Evolutionary conservation across 2,888 invertebrate genomes (phyloP).

Genomic region (Colletes collaris): DNA sequence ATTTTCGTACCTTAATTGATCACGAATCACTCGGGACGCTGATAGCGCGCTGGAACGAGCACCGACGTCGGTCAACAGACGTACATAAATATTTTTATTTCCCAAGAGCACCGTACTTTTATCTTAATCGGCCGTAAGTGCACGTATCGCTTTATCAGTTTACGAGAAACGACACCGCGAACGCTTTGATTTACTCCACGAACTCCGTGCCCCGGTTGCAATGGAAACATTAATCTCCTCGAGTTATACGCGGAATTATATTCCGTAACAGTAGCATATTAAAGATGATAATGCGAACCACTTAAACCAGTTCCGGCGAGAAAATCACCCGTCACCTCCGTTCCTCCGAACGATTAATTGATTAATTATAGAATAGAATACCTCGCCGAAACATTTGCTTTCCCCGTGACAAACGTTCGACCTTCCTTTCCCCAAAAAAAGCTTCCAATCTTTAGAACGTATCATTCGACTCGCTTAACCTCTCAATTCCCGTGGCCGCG

Average conservation of each 20-base stretch:
- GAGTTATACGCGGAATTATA: conserved; percentile 33
- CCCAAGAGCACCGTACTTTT: conserved; percentile 31
- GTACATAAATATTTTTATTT: conserved; percentile 34
- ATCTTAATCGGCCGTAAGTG: conserved; percentile 48
- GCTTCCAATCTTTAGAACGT: conserved; percentile 28
- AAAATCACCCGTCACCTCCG: conserved; percentile 19
- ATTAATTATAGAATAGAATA: conserved; percentile 33
- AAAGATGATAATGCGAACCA: conserved; percentile 44
- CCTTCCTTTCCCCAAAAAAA: conserved; percentile 11
- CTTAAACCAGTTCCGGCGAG: conserved; percentile 46
- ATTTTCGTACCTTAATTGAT: conserved; percentile 46
- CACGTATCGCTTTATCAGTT: conserved; percentile 54
- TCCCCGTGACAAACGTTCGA: conserved; percentile 8
- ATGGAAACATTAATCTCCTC: conserved; percentile 45
- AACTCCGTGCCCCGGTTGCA: conserved; percentile 15
- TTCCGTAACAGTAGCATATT: conserved; percentile 42
- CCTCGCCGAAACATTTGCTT: conserved; percentile 20
- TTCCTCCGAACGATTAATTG: conserved; percentile 39
- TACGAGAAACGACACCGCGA: conserved; percentile 41
- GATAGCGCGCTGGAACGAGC: background rate
- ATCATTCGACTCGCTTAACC: conserved; percentile 31
- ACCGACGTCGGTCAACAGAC: background rate
- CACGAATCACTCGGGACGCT: conserved; percentile 16
- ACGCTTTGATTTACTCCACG: conserved; percentile 38
- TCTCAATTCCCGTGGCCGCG: conserved; percentile 9